Evolutionary conservation across 2,888 invertebrate genomes (phyloP).

Genomic region (Drosophila monieri): DNA sequence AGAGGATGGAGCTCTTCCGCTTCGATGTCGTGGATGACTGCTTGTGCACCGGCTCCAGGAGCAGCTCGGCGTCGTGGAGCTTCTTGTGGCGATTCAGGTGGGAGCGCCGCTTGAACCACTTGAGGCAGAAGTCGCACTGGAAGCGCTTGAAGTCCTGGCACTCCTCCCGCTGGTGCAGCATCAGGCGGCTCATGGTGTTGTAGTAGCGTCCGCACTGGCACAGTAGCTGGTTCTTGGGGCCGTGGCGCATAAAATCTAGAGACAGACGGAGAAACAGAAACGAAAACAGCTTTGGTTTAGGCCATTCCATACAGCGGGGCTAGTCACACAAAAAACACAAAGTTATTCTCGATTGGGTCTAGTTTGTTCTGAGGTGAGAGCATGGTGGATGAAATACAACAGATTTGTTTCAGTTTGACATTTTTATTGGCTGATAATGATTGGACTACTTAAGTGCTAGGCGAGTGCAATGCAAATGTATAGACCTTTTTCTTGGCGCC

Average conservation of each 20-base stretch:
- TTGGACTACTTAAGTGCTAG: conserved; percentile 39
- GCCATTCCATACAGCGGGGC: conserved; percentile 25
- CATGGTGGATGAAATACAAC: conserved; percentile 60
- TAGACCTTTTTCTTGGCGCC: conserved; percentile 48
- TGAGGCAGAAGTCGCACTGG: conserved; percentile 76
- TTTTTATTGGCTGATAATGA: conserved; percentile 46
- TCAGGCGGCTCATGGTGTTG: conserved; percentile 71
- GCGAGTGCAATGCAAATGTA: conserved; percentile 19
- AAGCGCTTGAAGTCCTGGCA: conserved; percentile 78
- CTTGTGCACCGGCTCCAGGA: conserved; percentile 49
- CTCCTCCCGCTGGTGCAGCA: conserved; percentile 77
- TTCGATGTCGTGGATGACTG: conserved; percentile 32
- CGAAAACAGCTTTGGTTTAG: conserved; percentile 26
- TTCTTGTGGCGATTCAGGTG: conserved; percentile 81
- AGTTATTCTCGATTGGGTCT: conserved; percentile 6
- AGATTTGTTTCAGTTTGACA: conserved; percentile 54
- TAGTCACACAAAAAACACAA: conserved; percentile 31
- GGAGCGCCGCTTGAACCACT: conserved; percentile 81
- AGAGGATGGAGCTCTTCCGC: neutral
- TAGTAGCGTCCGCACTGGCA: conserved; percentile 85
- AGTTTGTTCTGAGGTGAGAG: conserved; percentile 24
- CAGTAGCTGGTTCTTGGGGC: conserved; percentile 66
- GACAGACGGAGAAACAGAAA: conserved; percentile 36
- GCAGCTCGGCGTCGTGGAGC: conserved; percentile 73
- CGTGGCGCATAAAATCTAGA: conserved; percentile 53